Evolutionary conservation across 2,888 invertebrate species (phyloP).

Genomic region (Tillus elongatus): DNA sequence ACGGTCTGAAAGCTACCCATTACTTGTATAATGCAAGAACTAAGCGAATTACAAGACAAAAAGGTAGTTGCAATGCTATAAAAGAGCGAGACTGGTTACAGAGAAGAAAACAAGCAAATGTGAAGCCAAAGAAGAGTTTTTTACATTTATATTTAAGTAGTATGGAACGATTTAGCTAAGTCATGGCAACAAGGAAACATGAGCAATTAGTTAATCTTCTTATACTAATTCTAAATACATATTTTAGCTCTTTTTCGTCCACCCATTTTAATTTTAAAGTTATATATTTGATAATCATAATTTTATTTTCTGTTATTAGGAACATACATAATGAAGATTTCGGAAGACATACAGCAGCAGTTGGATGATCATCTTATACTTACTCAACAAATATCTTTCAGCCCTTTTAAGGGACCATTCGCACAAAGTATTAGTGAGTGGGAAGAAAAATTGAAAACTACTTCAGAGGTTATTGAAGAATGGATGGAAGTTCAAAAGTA

Average conservation of each 20-base stretch:
- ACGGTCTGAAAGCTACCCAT: no score
- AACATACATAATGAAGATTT: conserved; percentile 64
- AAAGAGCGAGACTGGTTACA: no score
- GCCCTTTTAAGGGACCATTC: conserved; percentile 70
- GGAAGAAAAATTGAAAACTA: conserved; percentile 58
- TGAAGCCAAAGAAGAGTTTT: no score
- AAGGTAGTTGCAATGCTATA: no score
- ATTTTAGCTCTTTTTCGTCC: conserved; percentile 1
- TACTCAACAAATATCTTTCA: conserved; percentile 67
- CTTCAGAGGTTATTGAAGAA: conserved; percentile 54
- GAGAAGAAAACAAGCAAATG: no score
- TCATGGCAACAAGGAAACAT: no score
- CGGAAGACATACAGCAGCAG: conserved; percentile 63
- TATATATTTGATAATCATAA: neutral
- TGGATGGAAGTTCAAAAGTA: conserved; percentile 70
- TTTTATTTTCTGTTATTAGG: conserved; percentile 37
- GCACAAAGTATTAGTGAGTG: conserved; percentile 64
- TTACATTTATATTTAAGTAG: no score
- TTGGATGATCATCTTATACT: conserved; percentile 67
- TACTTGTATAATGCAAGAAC: no score
- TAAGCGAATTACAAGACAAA: no score
- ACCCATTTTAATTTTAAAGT: neutral
- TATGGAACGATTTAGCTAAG: no score
- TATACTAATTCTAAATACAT: no score
- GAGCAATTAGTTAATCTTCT: no score